A percentile compares a stretch with the other conserved stretches of the same genome.
phyloP scores from a whole-genome alignment of 2,113 vertebrate species.

The Cryptotis parvus region DNA sequence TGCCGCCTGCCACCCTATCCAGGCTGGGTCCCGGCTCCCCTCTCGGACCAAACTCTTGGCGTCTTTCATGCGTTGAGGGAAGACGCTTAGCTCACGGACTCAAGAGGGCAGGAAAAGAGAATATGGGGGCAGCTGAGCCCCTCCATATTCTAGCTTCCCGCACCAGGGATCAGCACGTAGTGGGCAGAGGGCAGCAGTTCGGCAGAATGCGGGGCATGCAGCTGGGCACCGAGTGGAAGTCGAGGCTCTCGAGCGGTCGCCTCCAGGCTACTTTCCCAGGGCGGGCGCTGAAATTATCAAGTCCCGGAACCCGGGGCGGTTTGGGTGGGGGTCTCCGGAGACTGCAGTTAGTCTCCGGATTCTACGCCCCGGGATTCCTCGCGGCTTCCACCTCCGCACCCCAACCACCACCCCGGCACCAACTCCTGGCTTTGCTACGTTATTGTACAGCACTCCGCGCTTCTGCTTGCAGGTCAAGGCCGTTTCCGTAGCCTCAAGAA shows the following conservation, averaged over 20 bases:
- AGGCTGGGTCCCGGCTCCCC: not conserved
- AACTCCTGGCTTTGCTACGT: conserved; percentile 38
- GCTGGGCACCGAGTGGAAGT: not conserved
- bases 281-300: not conserved
- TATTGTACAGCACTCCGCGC: not conserved
- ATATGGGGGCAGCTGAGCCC: no score
- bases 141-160: no score
- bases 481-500: not conserved
- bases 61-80: not conserved
- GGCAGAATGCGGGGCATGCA: rapidly evolving
- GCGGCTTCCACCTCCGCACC: not conserved
- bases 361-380: conserved; percentile 31
- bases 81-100: not conserved
- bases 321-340: rapidly evolving
- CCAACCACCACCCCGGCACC: not conserved
- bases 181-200: not conserved
- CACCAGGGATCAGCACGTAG: no score
- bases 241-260: not conserved
- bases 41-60: not conserved
- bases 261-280: not conserved
- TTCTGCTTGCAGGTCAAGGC: not conserved
- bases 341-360: not conserved
- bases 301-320: not conserved
- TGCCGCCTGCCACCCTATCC: not conserved
- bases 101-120: not conserved